These are phyloP conservation scores for Balanococcus diminutus DNA, from an alignment of 2,888 invertebrate species.

Conservation along the genomic window DNA sequence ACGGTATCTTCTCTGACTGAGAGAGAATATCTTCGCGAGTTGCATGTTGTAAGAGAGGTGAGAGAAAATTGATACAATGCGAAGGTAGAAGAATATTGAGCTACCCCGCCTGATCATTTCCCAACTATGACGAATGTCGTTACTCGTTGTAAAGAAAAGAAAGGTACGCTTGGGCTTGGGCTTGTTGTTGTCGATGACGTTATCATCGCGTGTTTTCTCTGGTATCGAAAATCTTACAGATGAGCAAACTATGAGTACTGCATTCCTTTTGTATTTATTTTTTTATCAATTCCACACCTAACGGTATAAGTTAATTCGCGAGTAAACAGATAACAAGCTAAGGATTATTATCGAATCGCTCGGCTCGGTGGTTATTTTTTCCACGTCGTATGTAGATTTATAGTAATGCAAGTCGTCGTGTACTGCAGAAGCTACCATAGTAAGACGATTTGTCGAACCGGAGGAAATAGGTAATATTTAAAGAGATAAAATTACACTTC, in stretches of 20 bases:
- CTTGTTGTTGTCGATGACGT: not conserved
- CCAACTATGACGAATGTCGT: not conserved
- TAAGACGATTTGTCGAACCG: not conserved
- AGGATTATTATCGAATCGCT: not conserved
- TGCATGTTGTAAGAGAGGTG: not conserved
- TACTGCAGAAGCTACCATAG: no score
- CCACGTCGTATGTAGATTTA: not conserved
- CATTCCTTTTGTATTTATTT: conserved; percentile 8
- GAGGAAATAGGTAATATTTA: not conserved
- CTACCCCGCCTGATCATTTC: not conserved
- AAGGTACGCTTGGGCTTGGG: not conserved
- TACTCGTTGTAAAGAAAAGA: not conserved
- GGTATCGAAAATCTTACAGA: not conserved
- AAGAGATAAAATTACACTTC: not conserved
- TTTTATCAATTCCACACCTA: not conserved
- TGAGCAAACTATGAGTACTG: not conserved
- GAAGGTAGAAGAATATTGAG: not conserved
- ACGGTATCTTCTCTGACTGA: not conserved
- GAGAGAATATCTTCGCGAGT: not conserved
- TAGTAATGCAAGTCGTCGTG: not conserved
- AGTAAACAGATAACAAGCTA: conserved; percentile 13
- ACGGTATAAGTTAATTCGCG: conserved; percentile 24
- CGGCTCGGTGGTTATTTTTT: not conserved
- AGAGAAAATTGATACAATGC: not conserved
- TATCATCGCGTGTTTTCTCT: not conserved